Percentiles rank a stretch among this genome's conserved stretches.
phyloP scores from a whole-genome alignment of 2,888 invertebrate species.

The Cantharis lateralis region DNA sequence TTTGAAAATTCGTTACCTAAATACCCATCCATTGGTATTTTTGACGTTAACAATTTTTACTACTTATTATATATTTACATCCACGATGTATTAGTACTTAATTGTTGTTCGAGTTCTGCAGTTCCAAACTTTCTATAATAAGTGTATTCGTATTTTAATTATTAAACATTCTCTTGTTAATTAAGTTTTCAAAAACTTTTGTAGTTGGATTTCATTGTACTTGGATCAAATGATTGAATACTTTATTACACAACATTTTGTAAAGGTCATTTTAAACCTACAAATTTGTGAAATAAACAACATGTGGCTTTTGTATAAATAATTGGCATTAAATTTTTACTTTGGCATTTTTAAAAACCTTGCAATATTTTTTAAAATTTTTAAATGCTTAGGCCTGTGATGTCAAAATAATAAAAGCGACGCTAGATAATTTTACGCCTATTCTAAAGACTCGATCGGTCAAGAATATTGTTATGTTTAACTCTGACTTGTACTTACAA shows the following conservation, averaged over 20 bases:
- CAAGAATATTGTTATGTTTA: conserved; percentile 55
- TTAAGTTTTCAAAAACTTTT: conserved; percentile 10
- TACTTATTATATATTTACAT: conserved; percentile 9
- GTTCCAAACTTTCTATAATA: conserved; percentile 16
- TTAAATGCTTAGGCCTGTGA: conserved; percentile 48
- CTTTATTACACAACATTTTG: conserved; percentile 13
- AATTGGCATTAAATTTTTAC: conserved; percentile 11
- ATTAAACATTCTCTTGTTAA: neutral
- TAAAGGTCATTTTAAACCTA: neutral
- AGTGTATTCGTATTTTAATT: neutral
- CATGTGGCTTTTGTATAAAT: conserved; percentile 14
- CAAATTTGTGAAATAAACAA: conserved; percentile 15
- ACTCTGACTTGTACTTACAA: conserved; percentile 52
- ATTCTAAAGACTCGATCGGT: conserved; percentile 48
- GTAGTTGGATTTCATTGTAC: conserved; percentile 42
- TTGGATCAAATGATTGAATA: conserved; percentile 19
- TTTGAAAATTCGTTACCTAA: conserved; percentile 6
- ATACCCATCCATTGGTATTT: neutral
- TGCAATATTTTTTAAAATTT: conserved; percentile 26
- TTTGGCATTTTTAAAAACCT: conserved; percentile 9
- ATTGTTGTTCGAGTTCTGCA: conserved; percentile 16
- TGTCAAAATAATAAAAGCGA: conserved; percentile 48
- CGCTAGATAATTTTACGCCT: conserved; percentile 45
- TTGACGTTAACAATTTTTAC: conserved; percentile 15
- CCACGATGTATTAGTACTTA: conserved; percentile 1